A percentile compares a stretch with the other conserved stretches of the same genome.
Conservation (phyloP, 2,888 invertebrate genomes). For the Sphaeridia pumilis region DNA sequence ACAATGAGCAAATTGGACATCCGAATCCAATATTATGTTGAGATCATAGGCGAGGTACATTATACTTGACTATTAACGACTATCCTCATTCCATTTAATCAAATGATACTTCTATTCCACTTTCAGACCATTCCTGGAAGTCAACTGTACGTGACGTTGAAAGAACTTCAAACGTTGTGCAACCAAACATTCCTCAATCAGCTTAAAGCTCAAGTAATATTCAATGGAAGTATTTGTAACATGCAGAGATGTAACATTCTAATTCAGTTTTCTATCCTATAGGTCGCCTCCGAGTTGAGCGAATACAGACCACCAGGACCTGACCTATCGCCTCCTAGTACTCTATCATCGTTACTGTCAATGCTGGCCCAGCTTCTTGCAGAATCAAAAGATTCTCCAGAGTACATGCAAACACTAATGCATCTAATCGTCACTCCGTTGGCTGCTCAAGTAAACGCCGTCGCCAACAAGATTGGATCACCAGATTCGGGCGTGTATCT, state of each 20-base stretch:
- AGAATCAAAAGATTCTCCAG: slow-evolving; percentile 20
- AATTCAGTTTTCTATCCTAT: slow-evolving; percentile 14
- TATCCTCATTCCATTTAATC: too few species aligned
- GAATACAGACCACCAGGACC: slow-evolving; percentile 54
- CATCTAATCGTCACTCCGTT: slow-evolving; percentile 51
- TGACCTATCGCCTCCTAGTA: slow-evolving; percentile 67
- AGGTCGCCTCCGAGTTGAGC: slow-evolving; percentile 41
- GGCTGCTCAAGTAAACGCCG: slow-evolving; percentile 82
- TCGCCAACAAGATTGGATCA: slow-evolving; percentile 79
- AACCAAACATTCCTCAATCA: slow-evolving; percentile 73
- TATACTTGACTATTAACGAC: too few species aligned
- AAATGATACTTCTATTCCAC: slow-evolving; percentile 11
- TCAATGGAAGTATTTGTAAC: not conserved
- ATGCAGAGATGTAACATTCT: too few species aligned
- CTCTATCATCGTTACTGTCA: slow-evolving; percentile 64
- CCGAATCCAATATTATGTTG: slow-evolving; percentile 75
- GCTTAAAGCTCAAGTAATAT: slow-evolving; percentile 56
- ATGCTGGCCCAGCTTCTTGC: slow-evolving; percentile 72
- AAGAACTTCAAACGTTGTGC: slow-evolving; percentile 68
- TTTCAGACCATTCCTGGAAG: slow-evolving; percentile 50
- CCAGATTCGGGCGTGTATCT: slow-evolving; percentile 59
- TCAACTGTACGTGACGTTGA: slow-evolving; percentile 61
- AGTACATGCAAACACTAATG: slow-evolving; percentile 26
- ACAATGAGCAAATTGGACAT: slow-evolving; percentile 80
- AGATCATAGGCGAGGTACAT: slow-evolving; percentile 60